Evolutionary conservation across 2,888 invertebrate genomes (phyloP).

Genomic region (Lamellibrachia satsuma): DNA sequence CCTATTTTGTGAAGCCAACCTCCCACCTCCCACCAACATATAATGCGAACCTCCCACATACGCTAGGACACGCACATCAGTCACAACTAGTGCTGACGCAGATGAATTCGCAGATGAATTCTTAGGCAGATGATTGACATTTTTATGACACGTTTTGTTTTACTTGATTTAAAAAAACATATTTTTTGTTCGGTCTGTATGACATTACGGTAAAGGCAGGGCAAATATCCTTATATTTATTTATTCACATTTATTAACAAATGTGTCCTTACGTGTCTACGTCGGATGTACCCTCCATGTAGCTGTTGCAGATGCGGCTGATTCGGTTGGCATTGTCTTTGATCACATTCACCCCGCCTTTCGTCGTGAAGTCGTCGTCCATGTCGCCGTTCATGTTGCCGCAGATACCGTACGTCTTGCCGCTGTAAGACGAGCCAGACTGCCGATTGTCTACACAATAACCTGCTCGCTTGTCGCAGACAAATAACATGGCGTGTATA

Average conservation of each 20-base stretch:
- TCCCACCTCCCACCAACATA: no score
- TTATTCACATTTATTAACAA: neutral
- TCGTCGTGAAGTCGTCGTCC: neutral
- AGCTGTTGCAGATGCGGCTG: slow-evolving; percentile 8
- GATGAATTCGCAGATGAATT: no score
- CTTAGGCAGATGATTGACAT: no score
- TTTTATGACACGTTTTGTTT: no score
- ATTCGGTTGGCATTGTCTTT: neutral
- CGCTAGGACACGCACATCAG: neutral
- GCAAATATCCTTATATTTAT: no score
- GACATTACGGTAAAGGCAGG: no score
- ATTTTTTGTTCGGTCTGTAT: no score
- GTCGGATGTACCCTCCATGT: neutral
- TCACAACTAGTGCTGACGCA: no score
- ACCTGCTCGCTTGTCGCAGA: neutral
- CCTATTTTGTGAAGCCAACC: no score
- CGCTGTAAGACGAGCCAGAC: neutral
- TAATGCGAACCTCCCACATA: no score
- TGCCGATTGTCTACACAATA: neutral
- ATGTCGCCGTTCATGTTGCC: slow-evolving; percentile 18
- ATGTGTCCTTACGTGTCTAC: neutral
- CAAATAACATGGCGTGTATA: no score
- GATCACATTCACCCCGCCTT: neutral
- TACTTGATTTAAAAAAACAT: no score
- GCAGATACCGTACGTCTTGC: slow-evolving; percentile 20